Evolutionary conservation across 1,140 invertebrate genomes (phyloP), one percentile per base, ranked within the genome.

Genomic region (Acromyrmex heyeri): DNA sequence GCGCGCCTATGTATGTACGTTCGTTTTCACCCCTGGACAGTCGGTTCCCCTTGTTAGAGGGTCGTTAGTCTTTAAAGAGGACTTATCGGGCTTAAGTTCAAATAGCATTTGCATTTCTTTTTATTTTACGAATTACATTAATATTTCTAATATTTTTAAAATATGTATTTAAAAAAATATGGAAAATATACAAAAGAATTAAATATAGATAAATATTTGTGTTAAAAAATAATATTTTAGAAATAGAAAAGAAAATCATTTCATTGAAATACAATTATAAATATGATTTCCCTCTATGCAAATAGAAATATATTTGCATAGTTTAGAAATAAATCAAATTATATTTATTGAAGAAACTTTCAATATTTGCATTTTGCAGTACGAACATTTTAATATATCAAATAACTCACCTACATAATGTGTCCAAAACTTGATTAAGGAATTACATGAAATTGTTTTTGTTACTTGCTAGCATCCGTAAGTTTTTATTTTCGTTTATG

Each of bases 1-100:
- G 85, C 88, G 81, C 87, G 89, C 69, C 86, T 91, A 92, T 91
- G 85, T 91, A 86, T 86, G 86, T 70, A 86, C 72, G 86, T 86
- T 88, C 67, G 86, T 87, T 86, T 87, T 87, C 86, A 90, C 81
- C 75, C 75, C 75, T 57, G 50, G 27, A 65, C 70, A 87, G 81
- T 48, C 38, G 53, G 73, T 77, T 86, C 64, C 76, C 70, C 69
- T 57, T 83, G 24, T 62, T 61, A 38, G 30, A 82, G 62, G 78
- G 73, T 88, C 86, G 82, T 91, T 86, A 90, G 87, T 91, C 88
- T 87, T 79, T 50, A 87, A 86, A 86, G 86, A 64, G 67, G 30
- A 59, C 57, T 70, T 38, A 8, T 57, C 24, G 62, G 38, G 18
- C 14, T 70, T 79, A 64, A 30, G 38, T 86, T 87, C 34, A 57